phyloP scores from a whole-genome alignment of 1,140 invertebrate genomes.

The Polypedilum vanderplanki region DNA sequence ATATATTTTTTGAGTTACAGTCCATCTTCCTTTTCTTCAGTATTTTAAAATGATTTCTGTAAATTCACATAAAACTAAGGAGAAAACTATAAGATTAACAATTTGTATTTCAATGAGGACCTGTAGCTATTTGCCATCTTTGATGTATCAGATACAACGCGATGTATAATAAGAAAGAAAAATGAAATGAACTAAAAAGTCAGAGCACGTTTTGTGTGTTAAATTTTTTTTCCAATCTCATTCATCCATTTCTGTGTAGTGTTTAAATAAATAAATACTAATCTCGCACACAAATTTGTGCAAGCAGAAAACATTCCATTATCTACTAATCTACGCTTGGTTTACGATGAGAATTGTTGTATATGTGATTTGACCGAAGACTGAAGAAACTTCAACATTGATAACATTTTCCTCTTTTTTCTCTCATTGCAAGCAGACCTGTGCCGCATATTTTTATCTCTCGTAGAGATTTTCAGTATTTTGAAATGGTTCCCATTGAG shows the following conservation, averaged over 20 bases:
- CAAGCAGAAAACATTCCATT: conserved; percentile 20
- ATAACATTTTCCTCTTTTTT: not conserved
- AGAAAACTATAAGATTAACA: not conserved
- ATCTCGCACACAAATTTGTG: not conserved
- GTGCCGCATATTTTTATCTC: not conserved
- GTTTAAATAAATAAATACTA: conserved; percentile 16
- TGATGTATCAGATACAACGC: not conserved
- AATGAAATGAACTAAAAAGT: not conserved
- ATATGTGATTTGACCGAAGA: conserved; percentile 17
- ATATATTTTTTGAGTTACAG: no score
- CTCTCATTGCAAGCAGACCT: not conserved
- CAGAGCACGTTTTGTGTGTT: not conserved
- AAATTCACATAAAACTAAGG: not conserved
- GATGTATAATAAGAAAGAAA: not conserved
- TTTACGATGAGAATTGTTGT: conserved; percentile 8
- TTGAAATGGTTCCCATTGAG: not conserved
- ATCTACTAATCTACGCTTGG: conserved; percentile 15
- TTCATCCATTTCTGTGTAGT: not conserved
- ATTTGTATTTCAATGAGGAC: not conserved
- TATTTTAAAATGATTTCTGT: no score
- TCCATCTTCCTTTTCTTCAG: no score
- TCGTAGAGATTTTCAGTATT: not conserved
- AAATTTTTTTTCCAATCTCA: not conserved
- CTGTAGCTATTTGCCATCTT: not conserved
- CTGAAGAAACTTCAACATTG: not conserved